Percentiles rank a stretch among this genome's conserved stretches.
Evolutionary conservation across 2,797 vertebrate genomes (phyloP).

Genomic region (Gymnocypris eckloni): DNA sequence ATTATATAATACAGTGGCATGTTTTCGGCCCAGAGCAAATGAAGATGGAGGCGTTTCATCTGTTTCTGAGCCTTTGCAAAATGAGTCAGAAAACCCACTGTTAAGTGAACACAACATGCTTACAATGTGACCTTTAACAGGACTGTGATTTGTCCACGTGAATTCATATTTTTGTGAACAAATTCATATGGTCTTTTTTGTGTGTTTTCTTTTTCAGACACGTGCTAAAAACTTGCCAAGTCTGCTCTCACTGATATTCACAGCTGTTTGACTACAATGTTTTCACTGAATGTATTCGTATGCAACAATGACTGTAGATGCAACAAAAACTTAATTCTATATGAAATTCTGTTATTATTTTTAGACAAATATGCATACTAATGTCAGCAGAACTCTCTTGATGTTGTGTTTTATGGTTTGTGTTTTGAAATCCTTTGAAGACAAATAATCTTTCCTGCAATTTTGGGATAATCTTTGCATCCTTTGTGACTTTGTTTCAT

Average conservation of each 20-base stretch:
- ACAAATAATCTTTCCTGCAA: background rate
- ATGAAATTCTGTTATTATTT: conserved; percentile 16
- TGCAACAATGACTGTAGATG: conserved; percentile 59
- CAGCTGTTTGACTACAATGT: conserved; percentile 52
- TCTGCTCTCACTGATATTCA: conserved; percentile 77
- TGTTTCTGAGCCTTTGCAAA: conserved; percentile 35
- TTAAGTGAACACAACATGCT: conserved; percentile 47
- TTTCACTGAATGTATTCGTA: conserved; percentile 66
- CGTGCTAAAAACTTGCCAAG: conserved; percentile 80
- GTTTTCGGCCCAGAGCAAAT: conserved; percentile 25
- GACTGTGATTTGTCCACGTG: conserved; percentile 25
- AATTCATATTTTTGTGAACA: conserved; percentile 47
- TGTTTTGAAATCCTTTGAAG: conserved; percentile 6
- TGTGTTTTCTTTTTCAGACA: conserved; percentile 75
- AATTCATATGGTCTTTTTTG: conserved; percentile 55
- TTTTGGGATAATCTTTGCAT: conserved; percentile 25
- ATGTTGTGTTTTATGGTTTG: background rate
- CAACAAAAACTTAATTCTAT: conserved; percentile 6
- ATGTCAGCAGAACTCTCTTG: conserved; percentile 12
- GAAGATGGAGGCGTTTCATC: conserved; percentile 44
- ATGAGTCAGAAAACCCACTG: conserved; percentile 20
- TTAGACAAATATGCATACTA: conserved; percentile 3
- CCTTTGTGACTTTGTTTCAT: conserved; percentile 48
- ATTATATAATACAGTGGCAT: conserved; percentile 29
- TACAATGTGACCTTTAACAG: conserved; percentile 33